Evolutionary conservation across 1,140 invertebrate species (phyloP).

Genomic region (Drosophila biarmipes): DNA sequence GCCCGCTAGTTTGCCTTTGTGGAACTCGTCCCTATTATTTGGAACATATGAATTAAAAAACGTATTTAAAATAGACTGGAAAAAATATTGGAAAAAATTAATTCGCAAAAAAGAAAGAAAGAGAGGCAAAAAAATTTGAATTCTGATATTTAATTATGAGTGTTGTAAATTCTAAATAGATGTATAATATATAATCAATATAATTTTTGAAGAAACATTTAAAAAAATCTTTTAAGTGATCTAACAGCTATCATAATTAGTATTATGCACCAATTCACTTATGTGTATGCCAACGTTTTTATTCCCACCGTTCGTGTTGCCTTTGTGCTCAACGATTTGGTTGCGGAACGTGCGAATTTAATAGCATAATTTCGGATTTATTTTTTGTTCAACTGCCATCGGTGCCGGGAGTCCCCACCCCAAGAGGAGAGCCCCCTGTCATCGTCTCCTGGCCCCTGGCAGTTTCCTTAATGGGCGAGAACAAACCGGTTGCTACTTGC

Average conservation of each 20-base stretch:
- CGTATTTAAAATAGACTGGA: too few relatives aligned
- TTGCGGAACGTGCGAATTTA: constrained; percentile 53
- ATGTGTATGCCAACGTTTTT: neutral
- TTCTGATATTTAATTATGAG: too few relatives aligned
- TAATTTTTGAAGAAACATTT: too few relatives aligned
- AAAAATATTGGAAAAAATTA: neutral
- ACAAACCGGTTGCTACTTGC: constrained; percentile 52
- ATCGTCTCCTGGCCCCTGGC: constrained; percentile 19
- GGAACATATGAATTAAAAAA: neutral
- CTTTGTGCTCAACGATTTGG: constrained; percentile 33
- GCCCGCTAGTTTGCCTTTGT: constrained; percentile 9
- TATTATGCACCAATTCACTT: neutral
- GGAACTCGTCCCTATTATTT: constrained; percentile 1
- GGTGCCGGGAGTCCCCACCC: neutral
- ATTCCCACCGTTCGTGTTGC: neutral
- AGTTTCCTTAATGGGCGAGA: constrained; percentile 39
- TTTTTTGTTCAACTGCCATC: constrained; percentile 58
- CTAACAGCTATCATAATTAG: neutral
- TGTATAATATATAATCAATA: too few relatives aligned
- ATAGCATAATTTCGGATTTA: constrained; percentile 77
- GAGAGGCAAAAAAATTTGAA: too few relatives aligned
- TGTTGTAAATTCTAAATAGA: too few relatives aligned
- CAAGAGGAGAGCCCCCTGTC: neutral
- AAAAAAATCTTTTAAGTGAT: neutral
- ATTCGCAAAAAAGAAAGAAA: too few relatives aligned